A percentile compares a stretch with the other conserved stretches of the same genome.
These are phyloP conservation scores for Sorex maritimensis DNA, from an alignment of 2,797 vertebrate species.

Conservation along the genomic window DNA sequence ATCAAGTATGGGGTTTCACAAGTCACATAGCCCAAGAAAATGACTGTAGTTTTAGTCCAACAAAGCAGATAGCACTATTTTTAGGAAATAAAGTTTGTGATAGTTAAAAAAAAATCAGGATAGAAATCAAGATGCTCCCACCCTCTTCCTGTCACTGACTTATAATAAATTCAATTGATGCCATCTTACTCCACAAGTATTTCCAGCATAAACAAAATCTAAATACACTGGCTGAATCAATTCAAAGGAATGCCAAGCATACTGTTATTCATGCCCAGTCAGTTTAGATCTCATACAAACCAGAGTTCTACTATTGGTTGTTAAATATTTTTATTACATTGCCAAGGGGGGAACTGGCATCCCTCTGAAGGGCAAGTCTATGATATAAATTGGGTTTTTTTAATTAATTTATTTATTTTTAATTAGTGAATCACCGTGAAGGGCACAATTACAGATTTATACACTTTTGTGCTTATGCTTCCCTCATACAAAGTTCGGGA, in stretches of 20 bases:
- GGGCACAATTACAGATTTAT: too few species aligned
- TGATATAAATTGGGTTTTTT: conserved; percentile 4
- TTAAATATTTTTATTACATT: conserved; percentile 37
- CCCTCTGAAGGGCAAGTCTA: conserved; percentile 5
- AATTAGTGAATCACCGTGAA: too few species aligned
- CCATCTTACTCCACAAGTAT: conserved; percentile 36
- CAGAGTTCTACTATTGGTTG: conserved; percentile 43
- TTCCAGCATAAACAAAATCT: conserved; percentile 45
- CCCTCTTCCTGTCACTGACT: conserved; percentile 61
- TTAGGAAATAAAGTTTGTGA: conserved; percentile 77
- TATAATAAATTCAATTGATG: conserved; percentile 66
- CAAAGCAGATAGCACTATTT: conserved; percentile 73
- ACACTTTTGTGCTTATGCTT: too few species aligned
- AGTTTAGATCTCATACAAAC: conserved; percentile 13
- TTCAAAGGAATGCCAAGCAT: background rate
- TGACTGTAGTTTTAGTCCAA: conserved; percentile 77
- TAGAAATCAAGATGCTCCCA: conserved; percentile 62
- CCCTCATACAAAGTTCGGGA: too few species aligned
- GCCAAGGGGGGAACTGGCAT: background rate
- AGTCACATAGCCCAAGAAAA: conserved; percentile 61
- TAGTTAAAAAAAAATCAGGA: conserved; percentile 42
- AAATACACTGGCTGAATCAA: background rate
- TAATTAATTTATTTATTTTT: too few species aligned
- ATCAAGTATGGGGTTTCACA: conserved; percentile 63
- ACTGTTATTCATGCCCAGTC: background rate